phyloP scores from a whole-genome alignment of 2,113 vertebrate genomes.

The Aegithalos caudatus region DNA sequence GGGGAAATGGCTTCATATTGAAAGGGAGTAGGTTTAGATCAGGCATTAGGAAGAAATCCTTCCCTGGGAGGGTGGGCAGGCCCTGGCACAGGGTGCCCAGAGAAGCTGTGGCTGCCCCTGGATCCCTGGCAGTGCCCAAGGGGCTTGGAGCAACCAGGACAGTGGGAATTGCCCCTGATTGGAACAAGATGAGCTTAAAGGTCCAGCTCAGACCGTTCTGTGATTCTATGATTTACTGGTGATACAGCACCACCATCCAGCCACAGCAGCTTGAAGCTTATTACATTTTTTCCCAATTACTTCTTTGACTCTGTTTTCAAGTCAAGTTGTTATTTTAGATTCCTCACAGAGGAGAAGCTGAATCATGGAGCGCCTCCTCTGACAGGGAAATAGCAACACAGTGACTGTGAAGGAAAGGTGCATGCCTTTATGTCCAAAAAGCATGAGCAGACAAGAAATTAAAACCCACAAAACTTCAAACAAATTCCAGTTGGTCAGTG shows the following conservation, averaged over 20 bases:
- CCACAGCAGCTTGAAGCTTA: background rate
- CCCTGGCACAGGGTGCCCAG: background rate
- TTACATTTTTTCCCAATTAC: background rate
- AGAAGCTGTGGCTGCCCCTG: background rate
- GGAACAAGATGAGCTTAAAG: background rate
- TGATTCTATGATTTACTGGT: background rate
- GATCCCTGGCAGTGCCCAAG: background rate
- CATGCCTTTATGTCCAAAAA: background rate
- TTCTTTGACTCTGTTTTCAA: background rate
- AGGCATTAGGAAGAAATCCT: background rate
- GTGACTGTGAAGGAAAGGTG: background rate
- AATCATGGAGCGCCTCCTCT: background rate
- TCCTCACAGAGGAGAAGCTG: background rate
- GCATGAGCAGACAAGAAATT: background rate
- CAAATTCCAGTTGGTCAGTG: background rate
- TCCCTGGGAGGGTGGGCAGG: background rate
- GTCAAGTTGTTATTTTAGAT: background rate
- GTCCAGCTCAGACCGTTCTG: background rate
- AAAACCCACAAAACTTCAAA: background rate
- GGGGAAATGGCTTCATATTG: background rate
- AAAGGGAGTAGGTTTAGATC: background rate
- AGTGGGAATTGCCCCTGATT: background rate
- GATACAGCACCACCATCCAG: background rate
- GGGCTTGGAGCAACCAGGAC: accelerated
- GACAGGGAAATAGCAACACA: background rate